Evolutionary conservation across 2,888 invertebrate species (phyloP), one percentile per base, ranked within the genome.

Genomic region (Galerucella calmariensis): DNA sequence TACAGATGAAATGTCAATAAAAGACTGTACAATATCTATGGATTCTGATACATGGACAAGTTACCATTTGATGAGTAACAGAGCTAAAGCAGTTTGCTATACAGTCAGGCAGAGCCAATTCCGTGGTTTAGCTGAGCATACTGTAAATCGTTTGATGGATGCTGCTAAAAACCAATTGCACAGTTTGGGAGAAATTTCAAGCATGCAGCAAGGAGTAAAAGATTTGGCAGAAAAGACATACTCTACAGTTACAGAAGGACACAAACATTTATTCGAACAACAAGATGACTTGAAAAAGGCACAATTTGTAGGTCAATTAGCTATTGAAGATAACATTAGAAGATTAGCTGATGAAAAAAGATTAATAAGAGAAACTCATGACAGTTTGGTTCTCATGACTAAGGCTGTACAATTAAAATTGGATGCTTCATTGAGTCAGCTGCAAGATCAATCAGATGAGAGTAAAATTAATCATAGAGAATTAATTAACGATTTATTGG

Each of bases 31-130:
- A 2, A 88, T 85, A 27, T 85, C 88, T 53, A 93, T 93, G 92
- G 92, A 92, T 83, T 85, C 90, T 3, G 91, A 91, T 80, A 90
- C 90, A 63, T 92, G 92, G 92, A 92, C 92, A 82, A 90, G 91
- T n/a, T 93, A 93, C 82, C 92, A 92, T 84, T 87, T 92, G 68
- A 90, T 92, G 86, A 90, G 90, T 77, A 92, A 92, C 83, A 85
- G 93, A 80, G 92, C 92, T 0, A 87, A 91, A 75, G 92, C 92
- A n/a, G 90, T 93, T 73, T 93, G 93, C 82, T 91, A 92, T 81
- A 87, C 90, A 16, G 88, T 91, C 20, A 88, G 92, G 69, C 92
- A 92, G 83, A 88, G 89, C 51, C 92, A 92, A 83, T 93, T 93
- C 85, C 88, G 91, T 67, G 91, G 90, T 24, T 86, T 92, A 66